Conservation (phyloP, 2,113 vertebrate species). For the Odontophorus gujanensis region DNA sequence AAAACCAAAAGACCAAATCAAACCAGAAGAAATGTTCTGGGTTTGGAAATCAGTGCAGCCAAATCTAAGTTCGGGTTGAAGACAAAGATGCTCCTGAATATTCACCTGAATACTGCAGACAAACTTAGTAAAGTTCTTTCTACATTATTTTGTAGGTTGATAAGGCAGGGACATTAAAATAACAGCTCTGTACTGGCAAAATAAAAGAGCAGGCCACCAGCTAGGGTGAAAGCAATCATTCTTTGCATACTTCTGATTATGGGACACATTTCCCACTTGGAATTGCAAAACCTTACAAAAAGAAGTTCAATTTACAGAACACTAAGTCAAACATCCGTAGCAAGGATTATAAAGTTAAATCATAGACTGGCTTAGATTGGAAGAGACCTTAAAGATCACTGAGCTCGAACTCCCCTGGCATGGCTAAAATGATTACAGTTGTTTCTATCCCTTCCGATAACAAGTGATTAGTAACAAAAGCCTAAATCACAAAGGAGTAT, state of each 20-base stretch:
- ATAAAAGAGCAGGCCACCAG: background rate
- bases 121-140: background rate
- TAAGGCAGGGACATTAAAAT: background rate
- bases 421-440: background rate
- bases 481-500: background rate
- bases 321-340: background rate
- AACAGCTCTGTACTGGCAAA: background rate
- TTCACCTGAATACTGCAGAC: background rate
- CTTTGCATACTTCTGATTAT: background rate
- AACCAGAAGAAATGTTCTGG: background rate
- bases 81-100: background rate
- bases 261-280: background rate
- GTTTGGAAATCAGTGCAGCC: background rate
- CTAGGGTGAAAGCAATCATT: background rate
- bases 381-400: too few relatives aligned
- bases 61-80: background rate
- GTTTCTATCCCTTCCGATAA: background rate
- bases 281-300: background rate
- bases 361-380: too few relatives aligned
- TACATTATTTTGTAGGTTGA: background rate
- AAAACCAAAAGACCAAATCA: background rate
- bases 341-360: background rate
- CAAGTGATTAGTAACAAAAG: background rate
- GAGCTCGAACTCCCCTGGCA: too few relatives aligned
- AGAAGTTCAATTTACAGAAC: background rate